These are phyloP conservation scores for Rhamphomyia laevipes DNA, from an alignment of 2,888 invertebrate genomes.

Conservation along the genomic window DNA sequence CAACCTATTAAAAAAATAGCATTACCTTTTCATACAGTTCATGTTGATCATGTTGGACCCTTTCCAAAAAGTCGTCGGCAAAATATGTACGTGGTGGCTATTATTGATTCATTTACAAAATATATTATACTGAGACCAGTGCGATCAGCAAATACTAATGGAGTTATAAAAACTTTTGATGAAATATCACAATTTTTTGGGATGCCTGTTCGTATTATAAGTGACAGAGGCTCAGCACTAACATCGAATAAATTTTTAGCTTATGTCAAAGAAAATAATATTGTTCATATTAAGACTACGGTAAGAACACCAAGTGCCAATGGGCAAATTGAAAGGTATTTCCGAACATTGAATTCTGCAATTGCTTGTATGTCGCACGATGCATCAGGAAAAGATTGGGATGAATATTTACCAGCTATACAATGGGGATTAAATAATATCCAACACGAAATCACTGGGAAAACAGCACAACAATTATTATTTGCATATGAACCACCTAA, in stretches of 20 bases:
- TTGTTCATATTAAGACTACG: constrained; percentile 10
- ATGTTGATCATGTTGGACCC: constrained; percentile 26
- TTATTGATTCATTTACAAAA: no score
- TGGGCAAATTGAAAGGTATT: no score
- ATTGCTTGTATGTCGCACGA: constrained; percentile 3
- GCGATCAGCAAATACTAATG: no score
- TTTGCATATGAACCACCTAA: constrained; percentile 9
- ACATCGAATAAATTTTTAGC: constrained; percentile 9
- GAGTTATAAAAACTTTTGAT: no score
- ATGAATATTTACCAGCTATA: constrained; percentile 9
- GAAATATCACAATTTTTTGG: no score
- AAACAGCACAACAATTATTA: constrained; percentile 10
- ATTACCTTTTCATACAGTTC: constrained; percentile 23
- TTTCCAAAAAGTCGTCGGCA: constrained; percentile 22
- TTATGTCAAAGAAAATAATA: constrained; percentile 6
- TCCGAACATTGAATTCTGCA: constrained; percentile 8
- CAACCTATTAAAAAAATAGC: constrained; percentile 9
- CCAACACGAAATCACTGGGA: constrained; percentile 6
- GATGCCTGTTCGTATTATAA: constrained; percentile 7
- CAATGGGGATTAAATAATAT: constrained; percentile 12
- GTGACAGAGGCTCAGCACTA: constrained; percentile 9
- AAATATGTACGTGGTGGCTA: no score
- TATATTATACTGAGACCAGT: no score
- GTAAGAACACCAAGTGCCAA: constrained; percentile 11
- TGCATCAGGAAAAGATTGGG: constrained; percentile 12